A percentile compares a stretch with the other conserved stretches of the same genome.
These are phyloP conservation scores for Macrobrachium nipponense DNA, from an alignment of 1,140 invertebrate genomes.

Conservation along the genomic window DNA sequence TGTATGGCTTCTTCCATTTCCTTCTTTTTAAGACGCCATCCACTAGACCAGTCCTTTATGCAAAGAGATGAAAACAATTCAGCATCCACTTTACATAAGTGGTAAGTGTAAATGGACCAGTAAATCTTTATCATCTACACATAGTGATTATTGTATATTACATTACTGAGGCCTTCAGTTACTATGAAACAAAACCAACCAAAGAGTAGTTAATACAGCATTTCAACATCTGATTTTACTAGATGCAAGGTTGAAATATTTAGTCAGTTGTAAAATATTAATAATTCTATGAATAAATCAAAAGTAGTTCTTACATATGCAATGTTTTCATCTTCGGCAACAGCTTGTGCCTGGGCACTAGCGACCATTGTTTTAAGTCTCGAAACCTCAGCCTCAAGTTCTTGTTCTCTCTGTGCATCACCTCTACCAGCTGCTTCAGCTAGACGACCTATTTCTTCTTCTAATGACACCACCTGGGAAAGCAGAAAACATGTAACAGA, in stretches of 20 bases:
- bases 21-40: constrained; percentile 43
- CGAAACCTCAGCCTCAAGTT: constrained; percentile 28
- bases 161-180: too few relatives aligned
- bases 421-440: constrained; percentile 47
- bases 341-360: background rate
- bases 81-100: background rate
- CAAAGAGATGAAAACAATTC: background rate
- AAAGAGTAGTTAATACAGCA: too few relatives aligned
- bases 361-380: constrained; percentile 1
- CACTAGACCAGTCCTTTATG: constrained; percentile 46
- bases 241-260: background rate
- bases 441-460: constrained; percentile 34
- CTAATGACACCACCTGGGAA: constrained; percentile 30
- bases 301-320: constrained; percentile 42
- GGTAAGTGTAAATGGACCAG: too few relatives aligned
- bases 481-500: background rate
- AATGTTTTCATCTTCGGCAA: constrained; percentile 9
- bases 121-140: background rate
- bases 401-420: constrained; percentile 37
- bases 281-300: background rate
- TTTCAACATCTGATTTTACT: background rate
- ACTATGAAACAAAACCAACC: too few relatives aligned
- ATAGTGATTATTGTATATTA: background rate
- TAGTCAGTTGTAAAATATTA: background rate
- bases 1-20: constrained; percentile 46